Evolutionary conservation across 2,797 vertebrate species (phyloP), one percentile per base, ranked within the genome.

Genomic region (Coracias cyanogaster): DNA sequence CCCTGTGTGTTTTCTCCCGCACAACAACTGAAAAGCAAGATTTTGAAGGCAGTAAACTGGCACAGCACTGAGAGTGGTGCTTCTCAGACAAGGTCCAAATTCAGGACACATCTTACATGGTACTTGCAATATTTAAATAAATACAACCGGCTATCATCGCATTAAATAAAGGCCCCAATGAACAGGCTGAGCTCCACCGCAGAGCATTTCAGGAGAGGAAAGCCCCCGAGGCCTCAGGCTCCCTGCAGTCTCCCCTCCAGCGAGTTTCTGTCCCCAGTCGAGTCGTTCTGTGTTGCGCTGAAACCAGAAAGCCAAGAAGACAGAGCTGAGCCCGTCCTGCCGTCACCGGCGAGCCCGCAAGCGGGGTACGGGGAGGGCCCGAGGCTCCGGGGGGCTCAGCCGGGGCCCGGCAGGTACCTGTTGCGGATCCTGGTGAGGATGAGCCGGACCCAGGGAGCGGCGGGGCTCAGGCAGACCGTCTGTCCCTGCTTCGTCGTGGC

Each of bases 401-500:
- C 51, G 28, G 48, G 46, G 46, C 22, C 57, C 14, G 52, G 60
- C 16, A 26, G 21, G 62, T 88, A 92, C 90, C 87, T 92, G 43
- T 13, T 65, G 62, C 52, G 52, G 48, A 94, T 71, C 76, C 72
- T 66, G 76, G 48, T 14, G 48, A 95, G 3, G 21, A 95, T 19
- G 46, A 89, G 28, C 73, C 78, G 77, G 46, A 93, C 91, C 91
- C 89, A 94, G 22, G 48, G 24, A 12, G 24, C 24, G 48, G 48
- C 7, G 24, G 48, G 48, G 24, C 24, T 15, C 48, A 12, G 66
- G 43, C 94, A 88, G 6, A 94, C 9, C 41, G 21, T 70, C 41
- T 52, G 83, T 6, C 86, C 92, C 12, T n/a, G 62, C 90, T 95
- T 94, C 21, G 17, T 92, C 4, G 83, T 93, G 52, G 80, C 92